Percentiles rank a stretch among this genome's conserved stretches.
These are phyloP conservation scores for Cryptocephalus primarius DNA, from an alignment of 2,888 invertebrate genomes.

Conservation along the genomic window DNA sequence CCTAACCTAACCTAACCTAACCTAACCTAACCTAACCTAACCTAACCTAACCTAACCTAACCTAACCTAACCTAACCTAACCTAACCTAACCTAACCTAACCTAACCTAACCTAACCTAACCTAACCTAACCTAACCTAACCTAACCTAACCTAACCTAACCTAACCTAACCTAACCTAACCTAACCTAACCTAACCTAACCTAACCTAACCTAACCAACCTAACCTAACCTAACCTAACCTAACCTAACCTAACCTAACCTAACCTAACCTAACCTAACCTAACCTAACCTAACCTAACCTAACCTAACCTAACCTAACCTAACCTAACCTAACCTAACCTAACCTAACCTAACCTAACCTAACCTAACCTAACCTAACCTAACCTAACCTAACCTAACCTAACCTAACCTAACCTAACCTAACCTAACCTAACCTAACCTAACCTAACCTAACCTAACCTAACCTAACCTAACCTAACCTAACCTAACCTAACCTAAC, in stretches of 20 bases:
- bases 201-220: conserved; percentile 13
- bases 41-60: conserved; percentile 7
- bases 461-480: too few species aligned
- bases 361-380: conserved; percentile 14
- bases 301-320: conserved; percentile 9
- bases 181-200: conserved; percentile 14
- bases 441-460: too few species aligned
- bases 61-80: conserved; percentile 7
- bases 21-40: conserved; percentile 7
- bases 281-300: conserved; percentile 13
- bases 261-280: conserved; percentile 14
- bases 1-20: conserved; percentile 5
- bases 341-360: conserved; percentile 13
- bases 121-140: conserved; percentile 6
- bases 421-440: conserved; percentile 13
- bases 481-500: too few species aligned
- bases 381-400: conserved; percentile 14
- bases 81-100: conserved; percentile 6
- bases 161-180: conserved; percentile 9
- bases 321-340: conserved; percentile 12
- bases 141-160: conserved; percentile 7
- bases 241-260: conserved; percentile 12
- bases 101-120: conserved; percentile 6
- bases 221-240: conserved; percentile 14
- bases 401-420: conserved; percentile 13